These are phyloP conservation scores for Lithosia quadra DNA, from an alignment of 2,888 invertebrate genomes.

Conservation along the genomic window DNA sequence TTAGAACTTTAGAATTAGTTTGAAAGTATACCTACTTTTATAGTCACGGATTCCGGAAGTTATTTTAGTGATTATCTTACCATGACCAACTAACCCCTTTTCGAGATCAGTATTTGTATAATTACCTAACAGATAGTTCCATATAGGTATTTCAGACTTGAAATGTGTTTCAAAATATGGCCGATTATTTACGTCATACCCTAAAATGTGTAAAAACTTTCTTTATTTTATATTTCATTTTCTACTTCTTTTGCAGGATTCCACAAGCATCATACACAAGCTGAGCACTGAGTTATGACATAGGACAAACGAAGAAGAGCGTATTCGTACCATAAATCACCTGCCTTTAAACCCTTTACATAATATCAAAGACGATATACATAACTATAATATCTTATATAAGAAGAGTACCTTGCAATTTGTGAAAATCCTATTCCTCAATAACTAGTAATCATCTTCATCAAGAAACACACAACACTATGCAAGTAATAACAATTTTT, in stretches of 20 bases:
- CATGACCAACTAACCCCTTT: not conserved
- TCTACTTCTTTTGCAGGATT: not conserved
- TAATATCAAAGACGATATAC: too few species aligned
- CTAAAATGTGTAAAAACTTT: too few species aligned
- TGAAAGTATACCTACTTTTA: not conserved
- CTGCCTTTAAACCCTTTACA: not conserved
- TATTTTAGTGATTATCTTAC: constrained; percentile 1
- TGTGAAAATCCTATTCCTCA: not conserved
- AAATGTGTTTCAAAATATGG: too few species aligned
- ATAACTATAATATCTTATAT: not conserved
- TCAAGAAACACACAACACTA: not conserved
- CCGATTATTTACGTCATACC: too few species aligned
- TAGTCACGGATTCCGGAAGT: not conserved
- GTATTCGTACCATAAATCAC: not conserved
- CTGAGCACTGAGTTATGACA: not conserved
- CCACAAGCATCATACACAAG: not conserved
- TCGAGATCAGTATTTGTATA: too few species aligned
- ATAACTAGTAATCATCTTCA: not conserved
- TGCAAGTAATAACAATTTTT: not conserved
- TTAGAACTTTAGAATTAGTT: not conserved
- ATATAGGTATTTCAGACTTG: too few species aligned
- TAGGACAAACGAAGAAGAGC: not conserved
- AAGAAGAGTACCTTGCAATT: not conserved
- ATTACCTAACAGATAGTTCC: not conserved
- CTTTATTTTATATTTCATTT: not conserved